A percentile compares a stretch with the other conserved stretches of the same genome.
Conservation (phyloP, 2,113 vertebrate species). For the Labrus mixtus region DNA sequence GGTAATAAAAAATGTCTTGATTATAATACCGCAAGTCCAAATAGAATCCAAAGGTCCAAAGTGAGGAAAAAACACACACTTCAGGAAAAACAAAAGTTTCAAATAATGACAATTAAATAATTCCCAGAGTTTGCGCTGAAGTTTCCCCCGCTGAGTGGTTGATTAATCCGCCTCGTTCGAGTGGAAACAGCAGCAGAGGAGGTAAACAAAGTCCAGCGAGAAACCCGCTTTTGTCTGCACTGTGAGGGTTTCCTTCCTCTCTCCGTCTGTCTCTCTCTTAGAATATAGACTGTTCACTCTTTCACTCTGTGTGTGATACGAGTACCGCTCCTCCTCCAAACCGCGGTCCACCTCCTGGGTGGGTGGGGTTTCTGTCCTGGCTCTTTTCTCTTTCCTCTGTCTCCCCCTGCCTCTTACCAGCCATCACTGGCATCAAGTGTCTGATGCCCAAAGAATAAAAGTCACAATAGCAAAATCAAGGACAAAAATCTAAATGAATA, state of each 20-base stretch:
- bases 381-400: neutral
- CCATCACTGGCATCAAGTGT: neutral
- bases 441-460: neutral
- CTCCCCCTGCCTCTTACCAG: constrained; percentile 29
- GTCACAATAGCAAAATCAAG: no score
- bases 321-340: neutral
- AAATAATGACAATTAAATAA: neutral
- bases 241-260: constrained; percentile 8
- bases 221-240: constrained; percentile 28
- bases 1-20: neutral
- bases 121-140: constrained; percentile 13
- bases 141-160: neutral
- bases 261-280: neutral
- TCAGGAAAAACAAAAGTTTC: neutral
- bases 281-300: neutral
- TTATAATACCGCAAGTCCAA: neutral
- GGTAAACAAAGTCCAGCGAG: constrained; percentile 34
- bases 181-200: constrained; percentile 1
- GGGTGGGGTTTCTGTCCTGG: constrained; percentile 4
- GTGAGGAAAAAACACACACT: neutral
- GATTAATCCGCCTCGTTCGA: constrained; percentile 15
- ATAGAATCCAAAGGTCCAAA: constrained; percentile 14
- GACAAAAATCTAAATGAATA: no score
- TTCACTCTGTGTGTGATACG: neutral
- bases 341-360: neutral